Base-by-base conservation (phyloP, 1,140 invertebrate genomes). In the Brachionus sp. region DNA sequence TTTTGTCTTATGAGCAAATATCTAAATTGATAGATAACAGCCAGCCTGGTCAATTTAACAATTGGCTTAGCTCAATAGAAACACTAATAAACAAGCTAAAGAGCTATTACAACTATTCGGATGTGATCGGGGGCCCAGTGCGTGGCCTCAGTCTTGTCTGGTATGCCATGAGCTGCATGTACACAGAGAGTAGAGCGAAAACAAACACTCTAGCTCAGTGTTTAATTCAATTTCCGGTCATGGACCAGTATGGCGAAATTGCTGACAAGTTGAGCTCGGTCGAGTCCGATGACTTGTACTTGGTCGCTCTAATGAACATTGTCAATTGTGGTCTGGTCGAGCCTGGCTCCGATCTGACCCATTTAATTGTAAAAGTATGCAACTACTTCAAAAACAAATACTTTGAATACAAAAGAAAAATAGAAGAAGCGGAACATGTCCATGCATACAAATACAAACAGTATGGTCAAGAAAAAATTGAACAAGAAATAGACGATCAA, bases 361-460 rank as follows among this genome's bases (percentile, higher is more conserved):
- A 1, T n/a, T 19, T 42, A 25, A 7, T 62, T 19, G 23, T 80
- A 25, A 33, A 23, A 12, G n/a, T 57, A 57, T 57, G 50, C 50
- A 10, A 39, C n/a, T 62, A 62, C 33, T 80, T 80, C n/a, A 42
- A 23, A 9, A 19, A 0, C 19, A 16, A 53, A 5, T 80, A 39
- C 19, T 62, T 62, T 9, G 53, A 35, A 3, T 53, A 25, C 19
- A 80, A 57, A n/a, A 29, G 3, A 4, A 0, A 37, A 42, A 80
- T 35, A 9, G 62, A 78, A 1, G 10, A 66, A 62, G 19, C n/a
- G 6, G 33, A 80, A 5, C 77, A 80, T n/a, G 77, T 62, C n/a
- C 50, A 80, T 19, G 50, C 70, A 13, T 80, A 80, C 37, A 66
- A 62, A 39, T 80, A 80, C 13, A 80, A 80, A 37, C 35, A 39